Base-by-base conservation (phyloP, 2,797 vertebrate species). In the Micropoecilia bifurca region DNA sequence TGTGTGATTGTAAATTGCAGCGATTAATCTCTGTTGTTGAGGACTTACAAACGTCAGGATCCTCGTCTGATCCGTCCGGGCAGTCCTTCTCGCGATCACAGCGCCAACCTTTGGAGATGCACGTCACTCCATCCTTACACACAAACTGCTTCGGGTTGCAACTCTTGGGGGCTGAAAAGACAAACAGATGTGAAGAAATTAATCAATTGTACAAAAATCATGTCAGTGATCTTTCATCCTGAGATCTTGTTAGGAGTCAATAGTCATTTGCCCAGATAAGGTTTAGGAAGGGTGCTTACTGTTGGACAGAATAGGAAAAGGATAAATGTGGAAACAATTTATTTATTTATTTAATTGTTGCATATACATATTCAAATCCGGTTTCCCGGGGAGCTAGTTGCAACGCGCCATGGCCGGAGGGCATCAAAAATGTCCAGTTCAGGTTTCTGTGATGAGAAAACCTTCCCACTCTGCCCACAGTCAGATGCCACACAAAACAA, bases 81-180 rank as follows among this genome's bases (percentile, higher is more conserved):
- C 98, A 99, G 93, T 99, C 98, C 90, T 98, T 98, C 92, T 99
- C 98, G 3, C 98, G 97, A 14, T 99, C 98, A 55, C 98, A 99
- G 80, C 98, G 95, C 98, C 98, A 99, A 85, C 98, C 98, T 90
- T 99, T 99, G 2, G 98, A 99, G 92, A 99, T 98, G 91, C 98
- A 99, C 16, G 98, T 99, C 84, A 98, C 96, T 90, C 98, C 97
- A 83, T 99, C 98, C 92, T 97, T 98, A 91, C 98, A 99, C 80
- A 97, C 97, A 95, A 99, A 99, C 94, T 99, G 98, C 95, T 98
- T 99, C 4, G 98, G 97, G 94, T 97, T 99, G 96, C 98, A 99
- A 12, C 97, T 99, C 95, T 97, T 99, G 55, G 96, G 96, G 87
- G 95, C 98, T 99, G 87, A 80, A 93, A 93, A 74, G 57, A 87